Percentiles rank a stretch among this genome's conserved stretches.
Evolutionary conservation across 2,113 vertebrate species (phyloP).

Genomic region (Oxyruncus cristatus): DNA sequence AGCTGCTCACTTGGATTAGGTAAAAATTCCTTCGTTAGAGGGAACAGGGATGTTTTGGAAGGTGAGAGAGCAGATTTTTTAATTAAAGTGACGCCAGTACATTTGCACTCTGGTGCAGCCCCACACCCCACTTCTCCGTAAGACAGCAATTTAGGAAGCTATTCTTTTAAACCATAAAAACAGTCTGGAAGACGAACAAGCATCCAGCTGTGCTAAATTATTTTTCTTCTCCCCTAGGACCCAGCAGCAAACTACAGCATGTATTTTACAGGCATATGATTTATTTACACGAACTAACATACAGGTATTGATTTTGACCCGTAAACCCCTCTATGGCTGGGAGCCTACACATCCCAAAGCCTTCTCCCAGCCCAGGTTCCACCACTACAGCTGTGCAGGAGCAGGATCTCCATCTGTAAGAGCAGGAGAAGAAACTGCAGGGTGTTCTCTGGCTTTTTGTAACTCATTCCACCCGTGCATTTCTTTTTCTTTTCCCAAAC

Average conservation of each 20-base stretch:
- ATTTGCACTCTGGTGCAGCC: background rate
- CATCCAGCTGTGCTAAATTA: conserved; percentile 52
- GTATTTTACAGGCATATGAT: background rate
- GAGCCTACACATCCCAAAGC: background rate
- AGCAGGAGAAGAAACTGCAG: background rate
- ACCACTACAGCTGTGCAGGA: background rate
- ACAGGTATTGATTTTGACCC: conserved; percentile 43
- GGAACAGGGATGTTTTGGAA: background rate
- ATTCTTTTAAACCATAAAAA: background rate
- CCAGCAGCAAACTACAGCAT: conserved; percentile 2
- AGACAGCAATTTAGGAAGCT: background rate
- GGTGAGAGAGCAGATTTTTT: background rate
- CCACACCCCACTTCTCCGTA: background rate
- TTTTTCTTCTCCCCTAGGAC: background rate
- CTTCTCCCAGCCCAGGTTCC: background rate
- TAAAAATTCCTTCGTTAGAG: background rate
- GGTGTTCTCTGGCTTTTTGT: background rate
- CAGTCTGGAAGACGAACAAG: background rate
- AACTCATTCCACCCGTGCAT: background rate
- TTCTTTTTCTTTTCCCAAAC: background rate
- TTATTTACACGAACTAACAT: conserved; percentile 1
- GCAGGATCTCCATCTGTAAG: background rate
- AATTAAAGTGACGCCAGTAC: background rate
- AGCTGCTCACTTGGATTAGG: background rate
- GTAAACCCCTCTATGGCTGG: background rate